phyloP scores from a whole-genome alignment of 2,888 invertebrate species.

The Apamea anceps region DNA sequence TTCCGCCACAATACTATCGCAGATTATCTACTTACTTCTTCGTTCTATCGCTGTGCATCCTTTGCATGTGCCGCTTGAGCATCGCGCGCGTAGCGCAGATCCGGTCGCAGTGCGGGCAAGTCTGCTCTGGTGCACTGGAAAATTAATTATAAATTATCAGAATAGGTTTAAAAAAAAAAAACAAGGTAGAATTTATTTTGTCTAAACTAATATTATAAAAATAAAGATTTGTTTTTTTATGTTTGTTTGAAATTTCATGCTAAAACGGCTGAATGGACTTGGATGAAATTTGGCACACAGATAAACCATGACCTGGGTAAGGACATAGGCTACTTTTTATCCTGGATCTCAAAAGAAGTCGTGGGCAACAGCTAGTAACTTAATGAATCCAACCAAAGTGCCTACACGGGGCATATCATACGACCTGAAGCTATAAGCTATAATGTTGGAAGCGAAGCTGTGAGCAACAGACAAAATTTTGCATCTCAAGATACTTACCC shows the following conservation, averaged over 20 bases:
- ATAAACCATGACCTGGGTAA: too few species aligned
- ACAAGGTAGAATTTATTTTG: neutral
- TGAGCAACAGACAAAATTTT: neutral
- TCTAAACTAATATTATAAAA: too few species aligned
- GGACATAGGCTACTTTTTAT: too few species aligned
- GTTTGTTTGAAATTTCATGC: too few species aligned
- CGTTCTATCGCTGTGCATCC: constrained; percentile 76
- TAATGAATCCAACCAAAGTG: too few species aligned
- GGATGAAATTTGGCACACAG: too few species aligned
- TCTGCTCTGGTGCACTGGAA: constrained; percentile 54
- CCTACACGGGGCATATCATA: neutral
- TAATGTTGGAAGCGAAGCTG: neutral
- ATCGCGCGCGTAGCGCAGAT: constrained; percentile 72
- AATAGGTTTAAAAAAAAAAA: neutral
- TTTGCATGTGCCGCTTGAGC: constrained; percentile 71
- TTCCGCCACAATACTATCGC: neutral
- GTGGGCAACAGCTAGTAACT: too few species aligned
- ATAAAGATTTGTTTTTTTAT: too few species aligned
- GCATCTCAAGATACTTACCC: constrained; percentile 58
- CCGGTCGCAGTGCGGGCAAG: constrained; percentile 71
- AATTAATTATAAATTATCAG: neutral
- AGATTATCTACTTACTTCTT: constrained; percentile 70
- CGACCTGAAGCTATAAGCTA: neutral
- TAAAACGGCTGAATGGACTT: too few species aligned
- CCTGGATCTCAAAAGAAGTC: too few species aligned